Base-by-base conservation (phyloP, 2,888 invertebrate genomes). In the Drosophila niveifrons region DNA sequence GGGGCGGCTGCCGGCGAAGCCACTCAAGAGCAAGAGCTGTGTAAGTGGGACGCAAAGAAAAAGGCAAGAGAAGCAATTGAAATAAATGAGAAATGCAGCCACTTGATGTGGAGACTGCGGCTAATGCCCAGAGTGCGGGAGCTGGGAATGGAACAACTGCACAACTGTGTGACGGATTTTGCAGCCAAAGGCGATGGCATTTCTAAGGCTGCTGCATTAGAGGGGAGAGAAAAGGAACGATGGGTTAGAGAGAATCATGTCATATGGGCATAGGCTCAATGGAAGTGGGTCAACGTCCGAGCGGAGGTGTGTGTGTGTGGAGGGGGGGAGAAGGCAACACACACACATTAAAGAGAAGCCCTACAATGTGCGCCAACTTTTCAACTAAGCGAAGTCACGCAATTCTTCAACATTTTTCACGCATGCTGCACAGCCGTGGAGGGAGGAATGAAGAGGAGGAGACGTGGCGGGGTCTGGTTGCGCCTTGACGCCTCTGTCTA, bases 281-380 rank as follows among this genome's bases (percentile, higher is more conserved):
- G 78, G 62, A 85, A 82, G 70, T 82, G 73, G 83, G 86, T 85
- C 78, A 85, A 78, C 71, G 82, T 66, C 53, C 83, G 80, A 74
- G 46, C 17, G 23, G 23, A 23, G 23, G 23, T 23, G 56, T 44
- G 44, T n/a, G n/a, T n/a, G n/a, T n/a, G n/a, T n/a, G n/a, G n/a
- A n/a, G 31, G 9, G 18, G 23, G 63, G 17, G 6, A 9, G 23
- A 10, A 23, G 46, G 31, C 36, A 6, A n/a, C n/a, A n/a, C n/a
- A n/a, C n/a, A n/a, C n/a, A n/a, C 36, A 4, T n/a, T 13, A 23
- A 23, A 67, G 80, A 67, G 80, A 82, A 82, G 76, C 82, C 82
- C 53, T 78, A 85, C 59, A 51, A 80, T 10, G 18, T 10, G 17
- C 23, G 36, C 55, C 46, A 36, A 67, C 52, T 63, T 55, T 47